These are phyloP conservation scores for Drosophila meridionalis DNA, from an alignment of 2,888 invertebrate genomes.

Conservation along the genomic window DNA sequence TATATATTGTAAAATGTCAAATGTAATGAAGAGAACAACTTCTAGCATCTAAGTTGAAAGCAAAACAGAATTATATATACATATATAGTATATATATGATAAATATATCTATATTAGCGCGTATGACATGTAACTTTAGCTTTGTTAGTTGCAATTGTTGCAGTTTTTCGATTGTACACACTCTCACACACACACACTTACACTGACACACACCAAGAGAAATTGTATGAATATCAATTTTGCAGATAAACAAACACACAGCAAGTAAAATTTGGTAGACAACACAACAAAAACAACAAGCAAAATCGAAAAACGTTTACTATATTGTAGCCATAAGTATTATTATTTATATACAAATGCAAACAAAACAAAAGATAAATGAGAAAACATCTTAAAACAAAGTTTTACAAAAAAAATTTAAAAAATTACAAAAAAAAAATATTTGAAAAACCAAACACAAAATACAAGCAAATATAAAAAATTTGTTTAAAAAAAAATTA, in stretches of 20 bases:
- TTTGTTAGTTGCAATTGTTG: constrained; percentile 79
- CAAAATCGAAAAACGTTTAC: constrained; percentile 76
- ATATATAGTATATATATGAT: constrained; percentile 35
- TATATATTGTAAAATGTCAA: constrained; percentile 70
- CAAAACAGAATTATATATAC: constrained; percentile 33
- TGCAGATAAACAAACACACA: constrained; percentile 12
- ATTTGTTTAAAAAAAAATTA: constrained; percentile 79
- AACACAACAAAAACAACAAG: constrained; percentile 32
- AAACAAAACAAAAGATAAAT: constrained; percentile 59
- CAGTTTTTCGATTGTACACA: constrained; percentile 70
- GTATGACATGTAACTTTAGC: constrained; percentile 70
- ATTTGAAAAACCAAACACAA: constrained; percentile 57
- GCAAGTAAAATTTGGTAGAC: constrained; percentile 28
- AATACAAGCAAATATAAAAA: constrained; percentile 74
- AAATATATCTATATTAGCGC: constrained; percentile 64
- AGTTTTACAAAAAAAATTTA: constrained; percentile 78
- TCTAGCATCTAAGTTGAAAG: constrained; percentile 51
- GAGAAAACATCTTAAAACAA: constrained; percentile 80
- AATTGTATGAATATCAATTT: constrained; percentile 5
- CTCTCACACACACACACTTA: constrained; percentile 11
- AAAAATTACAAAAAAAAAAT: constrained; percentile 56
- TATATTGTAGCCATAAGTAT: constrained; percentile 82
- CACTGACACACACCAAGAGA: not conserved
- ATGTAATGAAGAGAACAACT: constrained; percentile 53
- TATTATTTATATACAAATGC: constrained; percentile 83